A percentile compares a stretch with the other conserved stretches of the same genome.
Evolutionary conservation across 92 coral and sea anemone genomes (phyloP).

Genomic region (Pocillopora meandrina): DNA sequence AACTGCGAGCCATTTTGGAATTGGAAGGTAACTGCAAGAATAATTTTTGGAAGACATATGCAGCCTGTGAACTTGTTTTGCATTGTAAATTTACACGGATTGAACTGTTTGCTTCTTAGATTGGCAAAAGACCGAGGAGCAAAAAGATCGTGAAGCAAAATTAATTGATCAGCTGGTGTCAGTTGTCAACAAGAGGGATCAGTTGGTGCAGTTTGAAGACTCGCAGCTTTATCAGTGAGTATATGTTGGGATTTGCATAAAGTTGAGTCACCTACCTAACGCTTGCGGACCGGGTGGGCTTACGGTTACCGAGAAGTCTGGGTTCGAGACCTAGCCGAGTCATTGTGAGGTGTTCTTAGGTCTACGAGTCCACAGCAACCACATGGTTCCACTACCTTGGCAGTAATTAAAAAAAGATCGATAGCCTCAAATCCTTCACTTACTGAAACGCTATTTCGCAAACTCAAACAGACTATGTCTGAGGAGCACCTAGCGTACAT

Average conservation of each 20-base stretch:
- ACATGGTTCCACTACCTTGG: too few relatives aligned
- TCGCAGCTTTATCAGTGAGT: slow-evolving; percentile 93
- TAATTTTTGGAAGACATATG: neutral
- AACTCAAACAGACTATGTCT: too few relatives aligned
- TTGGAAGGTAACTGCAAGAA: slow-evolving; percentile 64
- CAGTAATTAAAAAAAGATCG: too few relatives aligned
- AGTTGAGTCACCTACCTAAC: too few relatives aligned
- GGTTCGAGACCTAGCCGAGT: too few relatives aligned
- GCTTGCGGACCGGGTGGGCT: too few relatives aligned
- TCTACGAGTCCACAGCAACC: too few relatives aligned
- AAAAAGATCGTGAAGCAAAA: slow-evolving; percentile 67
- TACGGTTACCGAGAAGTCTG: too few relatives aligned
- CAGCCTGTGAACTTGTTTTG: neutral
- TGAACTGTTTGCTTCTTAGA: slow-evolving; percentile 35
- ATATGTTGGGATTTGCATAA: neutral
- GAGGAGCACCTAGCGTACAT: too few relatives aligned
- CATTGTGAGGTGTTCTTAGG: too few relatives aligned
- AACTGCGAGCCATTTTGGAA: slow-evolving; percentile 74
- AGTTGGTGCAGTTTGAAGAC: slow-evolving; percentile 91
- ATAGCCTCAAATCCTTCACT: too few relatives aligned
- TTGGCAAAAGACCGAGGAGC: slow-evolving; percentile 83
- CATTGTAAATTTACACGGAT: neutral
- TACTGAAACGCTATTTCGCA: too few relatives aligned
- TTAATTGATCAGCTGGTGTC: slow-evolving; percentile 79
- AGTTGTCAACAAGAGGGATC: slow-evolving; percentile 90